Base-by-base conservation (phyloP, 1,140 invertebrate genomes). In the Platorchestia sp. region DNA sequence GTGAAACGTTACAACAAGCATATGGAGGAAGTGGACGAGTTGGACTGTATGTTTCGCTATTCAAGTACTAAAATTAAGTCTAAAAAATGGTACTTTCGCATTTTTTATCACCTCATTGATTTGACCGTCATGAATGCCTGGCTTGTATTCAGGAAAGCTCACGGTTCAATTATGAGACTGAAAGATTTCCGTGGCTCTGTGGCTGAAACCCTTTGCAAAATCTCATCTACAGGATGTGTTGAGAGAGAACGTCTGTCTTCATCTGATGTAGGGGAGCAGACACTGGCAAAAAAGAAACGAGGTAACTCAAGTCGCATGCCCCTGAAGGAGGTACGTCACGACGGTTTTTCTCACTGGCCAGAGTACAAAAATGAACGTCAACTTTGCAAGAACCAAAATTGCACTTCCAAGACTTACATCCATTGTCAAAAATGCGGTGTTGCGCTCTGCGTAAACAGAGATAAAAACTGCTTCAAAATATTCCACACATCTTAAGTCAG, bases 51-150 rank as follows among this genome's bases (percentile, higher is more conserved):
- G 10, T 42, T 91, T 10, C 16, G 89, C 10, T 41, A 41, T 40
- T 44, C 89, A 1, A 6, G 43, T 36, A 42, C 16, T 44, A 91
- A 91, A 45, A 91, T 91, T 42, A 5, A 36, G 14, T 91, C 41
- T 10, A 14, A 41, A 91, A 91, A 91, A 42, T 91, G 89, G 44
- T 43, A 22, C 89, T 43, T 91, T 41, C 5, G 89, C 7, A 91
- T 91, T 7, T 91, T 91, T 45, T 91, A 91, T 91, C 89, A 91
- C 42, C 89, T 91, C 7, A 14, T 91, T 40, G 89, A 91, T 44
- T 42, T 91, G 6, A 91, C 44, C 42, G 43, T 45, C 1, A 91
- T 91, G 41, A 91, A 91, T 42, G 36, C 89, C 19, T 91, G 89
- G 44, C n/a, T n/a, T n/a, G n/a, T n/a, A n/a, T n/a, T n/a, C n/a